Base-by-base conservation (phyloP, 35 echinoderm and acorn worm genomes). In the Strongylocentrotus purpuratus region DNA sequence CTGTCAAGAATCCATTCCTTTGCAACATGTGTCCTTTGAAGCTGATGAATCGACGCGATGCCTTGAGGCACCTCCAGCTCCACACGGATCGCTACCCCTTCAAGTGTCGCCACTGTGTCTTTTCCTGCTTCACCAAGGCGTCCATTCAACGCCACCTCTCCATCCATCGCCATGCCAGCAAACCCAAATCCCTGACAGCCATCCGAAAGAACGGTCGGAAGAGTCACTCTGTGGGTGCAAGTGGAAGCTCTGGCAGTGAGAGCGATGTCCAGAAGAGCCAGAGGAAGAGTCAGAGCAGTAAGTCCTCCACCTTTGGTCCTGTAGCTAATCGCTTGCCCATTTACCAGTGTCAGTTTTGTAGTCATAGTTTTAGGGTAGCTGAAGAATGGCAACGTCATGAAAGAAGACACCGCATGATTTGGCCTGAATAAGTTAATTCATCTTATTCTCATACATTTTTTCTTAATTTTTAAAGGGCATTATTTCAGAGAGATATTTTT, bases 71-170 rank as follows among this genome's bases (percentile, higher is more conserved):
- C 92, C 87, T 97, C 47, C 95, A 95, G 32, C 97, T 97, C 50
- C 97, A 98, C 47, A 98, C 97, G 45, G 97, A 98, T 94, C 92
- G 95, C 31, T 95, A 95, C 93, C 85, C 95, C 50, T 97, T 97
- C 94, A 97, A 98, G 85, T 98, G 97, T 88, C 94, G 96, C 58
- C 90, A 96, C 41, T 98, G 97, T 48, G 94, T 98, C 85, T 98
- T 97, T 86, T 98, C 97, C 91, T 93, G 91, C 91, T 93, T 93
- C 91, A 93, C 91, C 18, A 93, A 93, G 91, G 91, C 91, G 1
- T 93, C 91, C 11, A 33, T 93, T 13, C 91, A 93, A 58, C 91
- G 91, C 31, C 91, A 93, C 48, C 46, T 93, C 31, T 4, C 46
- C 33, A 93, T 93, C 91, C 91, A 93, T n/a, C 32, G 48, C n/a